Base-by-base conservation (phyloP, 2,113 vertebrate genomes). In the Dicerorhinus sumatrensis region DNA sequence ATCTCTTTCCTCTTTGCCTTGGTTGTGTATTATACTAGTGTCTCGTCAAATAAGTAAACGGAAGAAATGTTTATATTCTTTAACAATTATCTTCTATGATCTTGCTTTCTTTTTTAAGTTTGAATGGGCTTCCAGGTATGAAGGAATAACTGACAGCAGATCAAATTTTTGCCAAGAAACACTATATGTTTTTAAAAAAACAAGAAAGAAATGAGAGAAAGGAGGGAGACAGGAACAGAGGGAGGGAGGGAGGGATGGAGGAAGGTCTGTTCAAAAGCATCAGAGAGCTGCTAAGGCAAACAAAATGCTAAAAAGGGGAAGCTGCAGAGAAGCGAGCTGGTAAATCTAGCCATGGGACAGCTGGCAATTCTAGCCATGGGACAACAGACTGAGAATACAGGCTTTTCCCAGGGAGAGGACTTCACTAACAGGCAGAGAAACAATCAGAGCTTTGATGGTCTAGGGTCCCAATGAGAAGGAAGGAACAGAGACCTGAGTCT, bases 1-100 rank as follows among this genome's bases (percentile, higher is more conserved):
- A 70, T 51, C 31, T 80, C 94, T 67, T 80, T 58, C 67, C 60
- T 91, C 36, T 89, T 56, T 76, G n/a, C 80, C n/a, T 63, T 80
- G 72, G 33, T 51, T 85, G 10, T 54, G 1, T 95, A 85, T 81
- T 92, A 60, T 31, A 36, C 29, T 91, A 73, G 23, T 10, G 54
- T 58, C 21, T 82, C 70, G 91, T 80, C 67, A 92, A 89, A 69
- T 67, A 81, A 65, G 5, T 62, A 93, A 70, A 63, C 42, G 12
- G 54, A 69, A 97, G 8, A 51, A 21, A 79, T 77, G 48, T 76
- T 67, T 77, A 90, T 2, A 51, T 75, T 48, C n/a, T 94, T 91
- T 81, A 76, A 17, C 7, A n/a, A 90, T 84, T 79, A 76, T 79
- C 5, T 63, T 79, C 14, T 79, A 89, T 42, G 51, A 73, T 33